phyloP scores from a whole-genome alignment of 2,113 vertebrate species.

The Thunnus thynnus region DNA sequence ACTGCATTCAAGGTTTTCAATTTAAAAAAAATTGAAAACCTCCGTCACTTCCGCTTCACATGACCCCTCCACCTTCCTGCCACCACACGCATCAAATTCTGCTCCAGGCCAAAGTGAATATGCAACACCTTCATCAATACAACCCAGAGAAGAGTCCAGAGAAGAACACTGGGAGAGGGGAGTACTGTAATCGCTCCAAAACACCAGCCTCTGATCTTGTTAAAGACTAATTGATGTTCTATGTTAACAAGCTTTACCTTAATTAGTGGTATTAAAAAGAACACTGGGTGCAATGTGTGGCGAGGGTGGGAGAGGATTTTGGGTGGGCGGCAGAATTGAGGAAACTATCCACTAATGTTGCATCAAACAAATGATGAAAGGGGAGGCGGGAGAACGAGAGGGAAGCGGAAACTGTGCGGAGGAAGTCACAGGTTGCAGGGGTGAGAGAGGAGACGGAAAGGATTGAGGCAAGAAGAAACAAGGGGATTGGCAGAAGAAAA shows the following conservation, averaged over 20 bases:
- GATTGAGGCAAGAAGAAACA: conserved; percentile 62
- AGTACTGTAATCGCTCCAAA: conserved; percentile 82
- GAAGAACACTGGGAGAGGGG: conserved; percentile 58
- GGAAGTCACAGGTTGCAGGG: conserved; percentile 77
- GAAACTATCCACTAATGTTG: conserved; percentile 70
- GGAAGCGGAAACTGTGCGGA: conserved; percentile 55
- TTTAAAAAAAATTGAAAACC: background rate
- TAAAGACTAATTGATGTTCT: conserved; percentile 86
- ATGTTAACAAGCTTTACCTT: conserved; percentile 88
- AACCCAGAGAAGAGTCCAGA: conserved; percentile 54
- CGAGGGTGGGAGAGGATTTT: conserved; percentile 41
- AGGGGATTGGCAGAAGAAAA: conserved; percentile 61
- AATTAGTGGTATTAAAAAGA: conserved; percentile 85
- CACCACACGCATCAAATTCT: background rate
- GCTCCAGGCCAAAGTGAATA: conserved; percentile 64
- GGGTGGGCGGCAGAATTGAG: conserved; percentile 52
- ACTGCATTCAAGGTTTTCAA: background rate
- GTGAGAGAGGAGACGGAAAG: conserved; percentile 62
- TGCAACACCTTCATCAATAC: conserved; percentile 70
- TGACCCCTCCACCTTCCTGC: background rate
- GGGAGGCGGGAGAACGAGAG: conserved; percentile 39
- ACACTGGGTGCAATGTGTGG: conserved; percentile 66
- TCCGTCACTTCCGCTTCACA: conserved; percentile 9
- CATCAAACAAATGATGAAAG: conserved; percentile 75
- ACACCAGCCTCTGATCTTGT: conserved; percentile 86